Conservation (phyloP, 2,113 vertebrate species). For the crab-eating macaque (Macaca fascicularis) region T2T-MFA8v1.1 NC_088376.1:185812001-185812500, state of each 20-base stretch:
- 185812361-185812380: not conserved
- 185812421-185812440: not conserved
- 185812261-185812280: not conserved
- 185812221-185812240: not conserved
- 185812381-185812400: not conserved
- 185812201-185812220: not conserved
- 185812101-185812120: not conserved
- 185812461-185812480: not conserved
- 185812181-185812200: not conserved
- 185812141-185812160: not conserved
- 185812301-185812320: not conserved
- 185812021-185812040: conserved; percentile 20
- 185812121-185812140: not conserved
- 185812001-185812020: not conserved
- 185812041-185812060: not conserved
- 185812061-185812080: not conserved
- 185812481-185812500: not conserved
- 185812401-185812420: not conserved
- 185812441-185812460: not conserved
- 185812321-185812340: not conserved
- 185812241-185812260: not conserved
- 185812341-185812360: not conserved
- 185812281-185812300: not conserved
- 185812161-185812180: not conserved
- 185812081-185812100: not conserved